These are phyloP conservation scores for Lysandra coridon DNA, from an alignment of 2,888 invertebrate genomes.

Conservation along the genomic window DNA sequence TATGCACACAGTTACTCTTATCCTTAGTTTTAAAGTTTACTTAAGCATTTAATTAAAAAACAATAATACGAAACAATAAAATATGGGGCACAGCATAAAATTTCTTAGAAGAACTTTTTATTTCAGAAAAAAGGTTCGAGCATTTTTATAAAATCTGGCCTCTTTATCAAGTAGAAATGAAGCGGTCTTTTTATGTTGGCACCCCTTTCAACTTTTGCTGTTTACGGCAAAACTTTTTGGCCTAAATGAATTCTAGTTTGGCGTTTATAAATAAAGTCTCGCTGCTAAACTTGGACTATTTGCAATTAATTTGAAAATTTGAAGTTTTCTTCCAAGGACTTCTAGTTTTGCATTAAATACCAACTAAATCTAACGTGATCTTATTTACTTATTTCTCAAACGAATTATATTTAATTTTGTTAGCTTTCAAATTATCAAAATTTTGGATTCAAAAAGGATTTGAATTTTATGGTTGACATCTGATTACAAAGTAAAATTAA, in stretches of 20 bases:
- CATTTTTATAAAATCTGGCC: slow-evolving; percentile 30
- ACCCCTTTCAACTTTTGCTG: slow-evolving; percentile 51
- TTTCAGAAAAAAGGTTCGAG: slow-evolving; percentile 15
- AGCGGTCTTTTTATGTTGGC: slow-evolving; percentile 64
- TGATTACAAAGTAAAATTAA: too few relatives aligned
- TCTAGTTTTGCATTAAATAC: background rate
- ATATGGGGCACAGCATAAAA: slow-evolving; percentile 16
- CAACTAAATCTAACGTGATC: slow-evolving; percentile 20
- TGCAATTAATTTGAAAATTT: slow-evolving; percentile 35
- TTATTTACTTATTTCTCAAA: background rate
- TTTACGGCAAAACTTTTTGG: slow-evolving; percentile 45
- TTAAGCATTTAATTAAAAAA: background rate
- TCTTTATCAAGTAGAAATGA: slow-evolving; percentile 65
- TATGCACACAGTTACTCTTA: background rate
- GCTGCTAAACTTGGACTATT: slow-evolving; percentile 34
- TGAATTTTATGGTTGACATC: background rate
- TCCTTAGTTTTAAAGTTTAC: background rate
- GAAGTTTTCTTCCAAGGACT: slow-evolving; percentile 23
- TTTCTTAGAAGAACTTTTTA: slow-evolving; percentile 7
- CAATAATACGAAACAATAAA: background rate
- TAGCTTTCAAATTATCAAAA: too few relatives aligned
- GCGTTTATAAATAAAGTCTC: slow-evolving; percentile 43
- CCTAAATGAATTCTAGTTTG: slow-evolving; percentile 46
- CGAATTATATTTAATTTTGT: background rate
- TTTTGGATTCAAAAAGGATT: too few relatives aligned